These are phyloP conservation scores for Amblyornis subalaris DNA, from an alignment of 2,113 vertebrate species.

Conservation along the genomic window DNA sequence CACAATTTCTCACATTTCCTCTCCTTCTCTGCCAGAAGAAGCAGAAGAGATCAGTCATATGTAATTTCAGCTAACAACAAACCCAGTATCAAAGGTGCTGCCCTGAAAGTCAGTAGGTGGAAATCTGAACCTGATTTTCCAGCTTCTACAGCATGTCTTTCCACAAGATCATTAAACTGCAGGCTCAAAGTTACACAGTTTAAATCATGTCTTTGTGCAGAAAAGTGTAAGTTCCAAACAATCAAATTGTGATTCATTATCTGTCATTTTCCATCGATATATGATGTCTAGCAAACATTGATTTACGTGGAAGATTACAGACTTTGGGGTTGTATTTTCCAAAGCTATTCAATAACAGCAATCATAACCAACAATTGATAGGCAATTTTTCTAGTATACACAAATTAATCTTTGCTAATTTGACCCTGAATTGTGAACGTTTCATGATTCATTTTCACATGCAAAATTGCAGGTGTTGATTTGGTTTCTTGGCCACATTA, in stretches of 20 bases:
- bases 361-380: neutral
- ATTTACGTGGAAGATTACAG: neutral
- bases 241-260: neutral
- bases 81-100: neutral
- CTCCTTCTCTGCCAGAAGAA: neutral
- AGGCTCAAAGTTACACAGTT: neutral
- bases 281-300: neutral
- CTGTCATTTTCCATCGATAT: neutral
- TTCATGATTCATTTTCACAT: neutral
- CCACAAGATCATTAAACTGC: neutral
- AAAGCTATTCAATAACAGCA: neutral
- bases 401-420: neutral
- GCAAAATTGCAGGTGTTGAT: neutral
- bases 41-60: neutral
- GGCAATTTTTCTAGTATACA: neutral
- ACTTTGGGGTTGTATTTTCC: neutral
- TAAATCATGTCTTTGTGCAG: neutral
- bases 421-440: neutral
- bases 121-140: neutral
- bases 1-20: neutral
- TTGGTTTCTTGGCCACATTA: neutral
- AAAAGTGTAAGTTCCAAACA: neutral
- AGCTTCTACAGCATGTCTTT: neutral
- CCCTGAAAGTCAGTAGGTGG: neutral
- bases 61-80: neutral